phyloP scores from a whole-genome alignment of 2,888 invertebrate genomes.

The Drosophila macrothrix region DNA sequence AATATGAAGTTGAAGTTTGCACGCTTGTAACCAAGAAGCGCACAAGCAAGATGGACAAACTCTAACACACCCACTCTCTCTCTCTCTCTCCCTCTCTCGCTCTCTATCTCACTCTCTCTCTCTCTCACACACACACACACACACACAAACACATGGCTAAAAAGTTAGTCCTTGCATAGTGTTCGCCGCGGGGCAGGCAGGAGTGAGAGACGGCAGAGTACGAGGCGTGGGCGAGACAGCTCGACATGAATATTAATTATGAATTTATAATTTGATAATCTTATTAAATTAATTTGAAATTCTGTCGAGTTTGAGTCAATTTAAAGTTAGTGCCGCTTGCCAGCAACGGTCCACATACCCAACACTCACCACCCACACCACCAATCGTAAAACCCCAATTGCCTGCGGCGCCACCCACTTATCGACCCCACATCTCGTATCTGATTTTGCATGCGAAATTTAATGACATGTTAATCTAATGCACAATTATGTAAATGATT shows the following conservation, averaged over 20 bases:
- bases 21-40: conserved; percentile 62
- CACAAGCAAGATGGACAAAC: conserved; percentile 52
- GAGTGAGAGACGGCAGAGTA: background rate
- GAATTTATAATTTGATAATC: conserved; percentile 81
- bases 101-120: background rate
- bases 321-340: conserved; percentile 66
- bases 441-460: conserved; percentile 54
- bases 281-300: conserved; percentile 80
- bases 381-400: background rate
- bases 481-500: conserved; percentile 56
- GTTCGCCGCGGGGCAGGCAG: conserved; percentile 3
- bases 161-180: conserved; percentile 57
- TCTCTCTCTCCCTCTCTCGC: background rate
- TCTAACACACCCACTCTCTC: conserved; percentile 9
- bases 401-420: conserved; percentile 2
- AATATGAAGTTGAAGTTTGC: conserved; percentile 57
- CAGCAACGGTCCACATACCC: conserved; percentile 1
- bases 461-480: conserved; percentile 71
- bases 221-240: conserved; percentile 39
- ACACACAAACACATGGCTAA: conserved; percentile 11
- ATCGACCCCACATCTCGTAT: conserved; percentile 14
- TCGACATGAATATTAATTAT: conserved; percentile 77
- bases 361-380: background rate
- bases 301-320: conserved; percentile 76
- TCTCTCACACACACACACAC: conserved; percentile 3